Conservation (phyloP, 1,140 invertebrate species). For the Lerema accius region DNA sequence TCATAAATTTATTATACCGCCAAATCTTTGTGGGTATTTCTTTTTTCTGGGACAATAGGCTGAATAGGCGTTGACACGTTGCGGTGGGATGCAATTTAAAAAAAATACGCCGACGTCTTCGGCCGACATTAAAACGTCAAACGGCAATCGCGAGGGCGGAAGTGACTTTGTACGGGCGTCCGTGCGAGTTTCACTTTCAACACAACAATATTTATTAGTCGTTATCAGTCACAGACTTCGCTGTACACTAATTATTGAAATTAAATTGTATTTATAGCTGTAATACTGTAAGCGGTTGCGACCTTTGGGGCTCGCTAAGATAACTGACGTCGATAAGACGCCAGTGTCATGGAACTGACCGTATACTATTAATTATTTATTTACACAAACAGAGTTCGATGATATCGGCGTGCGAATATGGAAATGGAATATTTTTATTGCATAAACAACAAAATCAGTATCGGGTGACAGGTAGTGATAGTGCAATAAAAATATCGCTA, state of each 20-base stretch:
- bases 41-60: slow-evolving; percentile 63
- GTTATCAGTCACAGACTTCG: slow-evolving; percentile 76
- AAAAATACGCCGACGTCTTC: slow-evolving; percentile 62
- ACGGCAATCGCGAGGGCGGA: slow-evolving; percentile 55
- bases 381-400: slow-evolving; percentile 51
- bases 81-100: slow-evolving; percentile 64
- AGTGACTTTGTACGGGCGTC: slow-evolving; percentile 57
- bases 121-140: slow-evolving; percentile 56
- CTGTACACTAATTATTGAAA: slow-evolving; percentile 74
- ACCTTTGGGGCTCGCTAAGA: slow-evolving; percentile 55
- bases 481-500: slow-evolving; percentile 57
- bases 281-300: slow-evolving; percentile 55
- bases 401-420: slow-evolving; percentile 36
- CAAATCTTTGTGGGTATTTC: slow-evolving; percentile 64
- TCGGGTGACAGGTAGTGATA: slow-evolving; percentile 53
- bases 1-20: slow-evolving; percentile 75
- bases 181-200: slow-evolving; percentile 64
- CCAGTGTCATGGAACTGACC: slow-evolving; percentile 77
- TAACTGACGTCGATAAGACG: slow-evolving; percentile 57
- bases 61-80: slow-evolving; percentile 76
- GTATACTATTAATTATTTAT: slow-evolving; percentile 59
- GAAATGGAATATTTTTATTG: slow-evolving; percentile 36
- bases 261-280: slow-evolving; percentile 77
- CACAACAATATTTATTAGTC: slow-evolving; percentile 52
- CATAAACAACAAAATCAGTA: slow-evolving; percentile 52